Percentiles rank a stretch among this genome's conserved stretches.
Evolutionary conservation across 2,113 vertebrate genomes (phyloP).

Genomic region (Porphyrio hochstetteri): DNA sequence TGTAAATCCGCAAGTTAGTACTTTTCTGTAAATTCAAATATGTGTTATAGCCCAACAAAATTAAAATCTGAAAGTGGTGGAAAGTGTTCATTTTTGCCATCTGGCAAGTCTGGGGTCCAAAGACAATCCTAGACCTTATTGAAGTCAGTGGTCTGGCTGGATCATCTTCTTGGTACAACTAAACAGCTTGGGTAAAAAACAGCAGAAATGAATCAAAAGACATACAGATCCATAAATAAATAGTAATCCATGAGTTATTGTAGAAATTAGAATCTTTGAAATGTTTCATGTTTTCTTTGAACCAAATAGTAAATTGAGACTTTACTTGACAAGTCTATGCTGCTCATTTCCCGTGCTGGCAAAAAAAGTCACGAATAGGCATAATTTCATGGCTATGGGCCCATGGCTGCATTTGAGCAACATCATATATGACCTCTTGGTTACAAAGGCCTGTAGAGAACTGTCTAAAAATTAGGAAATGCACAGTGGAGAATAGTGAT

Average conservation of each 20-base stretch:
- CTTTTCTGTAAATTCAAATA: not conserved
- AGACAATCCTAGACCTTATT: conserved; percentile 18
- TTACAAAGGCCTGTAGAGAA: not conserved
- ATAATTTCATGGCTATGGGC: not conserved
- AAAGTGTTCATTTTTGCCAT: conserved; percentile 27
- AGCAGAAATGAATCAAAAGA: not conserved
- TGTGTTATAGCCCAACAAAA: not conserved
- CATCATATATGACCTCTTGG: not conserved
- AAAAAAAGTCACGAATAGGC: not conserved
- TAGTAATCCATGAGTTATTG: not conserved
- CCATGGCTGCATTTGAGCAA: not conserved
- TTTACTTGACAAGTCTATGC: not conserved
- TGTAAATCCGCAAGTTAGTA: not conserved
- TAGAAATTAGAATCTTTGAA: conserved; percentile 14
- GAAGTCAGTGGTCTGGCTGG: conserved; percentile 5
- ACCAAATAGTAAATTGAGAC: not conserved
- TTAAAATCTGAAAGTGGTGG: not conserved
- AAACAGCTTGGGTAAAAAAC: not conserved
- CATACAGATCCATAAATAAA: conserved; percentile 40
- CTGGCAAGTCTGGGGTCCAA: conserved; percentile 2
- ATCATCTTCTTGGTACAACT: conserved; percentile 19
- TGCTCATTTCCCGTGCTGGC: not conserved
- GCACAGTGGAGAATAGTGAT: not conserved
- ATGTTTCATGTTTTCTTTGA: conserved; percentile 30
- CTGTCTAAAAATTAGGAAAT: not conserved